phyloP scores from a whole-genome alignment of 2,888 invertebrate species.

The Lasioglossum malachurum region DNA sequence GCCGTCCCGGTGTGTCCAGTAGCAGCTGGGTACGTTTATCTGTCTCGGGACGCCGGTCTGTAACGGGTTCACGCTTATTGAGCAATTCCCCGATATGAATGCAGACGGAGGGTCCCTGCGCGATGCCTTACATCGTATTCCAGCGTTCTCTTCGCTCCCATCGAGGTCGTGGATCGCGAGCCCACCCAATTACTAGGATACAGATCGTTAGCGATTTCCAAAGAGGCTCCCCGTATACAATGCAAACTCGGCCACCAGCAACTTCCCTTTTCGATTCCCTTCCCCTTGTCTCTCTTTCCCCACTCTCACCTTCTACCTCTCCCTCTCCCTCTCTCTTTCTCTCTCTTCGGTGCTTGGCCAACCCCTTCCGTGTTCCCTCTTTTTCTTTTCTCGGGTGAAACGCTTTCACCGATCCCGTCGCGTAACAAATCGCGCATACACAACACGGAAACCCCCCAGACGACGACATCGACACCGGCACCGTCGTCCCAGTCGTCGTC shows the following conservation, averaged over 20 bases:
- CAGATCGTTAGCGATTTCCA: constrained; percentile 71
- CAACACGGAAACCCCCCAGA: not conserved
- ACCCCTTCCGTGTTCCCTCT: not conserved
- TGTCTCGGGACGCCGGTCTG: constrained; percentile 40
- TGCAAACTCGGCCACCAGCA: constrained; percentile 36
- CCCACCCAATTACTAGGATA: constrained; percentile 71
- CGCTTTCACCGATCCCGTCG: constrained; percentile 21
- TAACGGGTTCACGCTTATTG: constrained; percentile 69
- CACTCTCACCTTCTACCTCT: not conserved
- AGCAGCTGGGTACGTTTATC: constrained; percentile 16
- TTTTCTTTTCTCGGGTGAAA: constrained; percentile 9
- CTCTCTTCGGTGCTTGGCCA: not conserved
- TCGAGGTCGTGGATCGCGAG: constrained; percentile 52
- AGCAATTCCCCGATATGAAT: constrained; percentile 64
- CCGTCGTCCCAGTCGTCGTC: not conserved
- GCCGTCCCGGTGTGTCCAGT: not conserved
- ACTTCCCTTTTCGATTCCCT: constrained; percentile 20
- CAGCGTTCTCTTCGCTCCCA: constrained; percentile 46
- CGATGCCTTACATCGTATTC: constrained; percentile 63
- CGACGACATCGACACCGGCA: not conserved
- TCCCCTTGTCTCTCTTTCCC: not conserved
- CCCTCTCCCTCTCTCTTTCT: not conserved
- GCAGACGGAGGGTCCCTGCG: constrained; percentile 42
- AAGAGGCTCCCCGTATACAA: constrained; percentile 62
- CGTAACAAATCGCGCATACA: constrained; percentile 39